phyloP scores from a whole-genome alignment of 2,797 vertebrate genomes.

The Nyctibius grandis region DNA sequence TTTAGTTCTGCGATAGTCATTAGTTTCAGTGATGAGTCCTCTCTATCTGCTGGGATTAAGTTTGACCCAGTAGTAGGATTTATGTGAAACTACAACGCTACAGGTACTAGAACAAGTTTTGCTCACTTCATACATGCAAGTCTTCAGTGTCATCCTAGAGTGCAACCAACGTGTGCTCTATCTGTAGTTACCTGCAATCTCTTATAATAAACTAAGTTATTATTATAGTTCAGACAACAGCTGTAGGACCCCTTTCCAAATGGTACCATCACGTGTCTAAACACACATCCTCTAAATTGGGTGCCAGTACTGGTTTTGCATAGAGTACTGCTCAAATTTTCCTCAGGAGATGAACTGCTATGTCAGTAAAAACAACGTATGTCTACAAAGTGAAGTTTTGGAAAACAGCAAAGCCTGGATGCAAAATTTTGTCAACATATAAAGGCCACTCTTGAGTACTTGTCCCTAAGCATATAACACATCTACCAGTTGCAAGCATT shows the following conservation, averaged over 20 bases:
- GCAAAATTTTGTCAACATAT: neutral
- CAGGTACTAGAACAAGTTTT: neutral
- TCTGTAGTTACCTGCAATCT: neutral
- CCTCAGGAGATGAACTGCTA: accelerated
- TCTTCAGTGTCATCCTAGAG: neutral
- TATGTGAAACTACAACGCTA: neutral
- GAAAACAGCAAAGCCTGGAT: neutral
- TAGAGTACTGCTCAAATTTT: neutral
- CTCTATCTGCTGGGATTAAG: neutral
- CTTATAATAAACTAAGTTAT: neutral
- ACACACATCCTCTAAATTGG: neutral
- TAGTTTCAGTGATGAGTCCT: neutral
- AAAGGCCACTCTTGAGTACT: neutral
- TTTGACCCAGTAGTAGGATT: neutral
- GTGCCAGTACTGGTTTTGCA: neutral
- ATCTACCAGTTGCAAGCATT: neutral
- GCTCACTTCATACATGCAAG: neutral
- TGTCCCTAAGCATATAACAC: neutral
- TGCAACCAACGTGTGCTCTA: neutral
- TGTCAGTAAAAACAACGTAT: neutral
- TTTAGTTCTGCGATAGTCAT: neutral
- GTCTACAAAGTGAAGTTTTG: neutral
- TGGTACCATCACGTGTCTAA: neutral
- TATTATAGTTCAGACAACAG: neutral
- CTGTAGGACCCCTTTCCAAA: neutral